Percentiles rank a stretch among this genome's conserved stretches.
Evolutionary conservation across 2,797 vertebrate species (phyloP).

Genomic region (Apodemus agrarius): DNA sequence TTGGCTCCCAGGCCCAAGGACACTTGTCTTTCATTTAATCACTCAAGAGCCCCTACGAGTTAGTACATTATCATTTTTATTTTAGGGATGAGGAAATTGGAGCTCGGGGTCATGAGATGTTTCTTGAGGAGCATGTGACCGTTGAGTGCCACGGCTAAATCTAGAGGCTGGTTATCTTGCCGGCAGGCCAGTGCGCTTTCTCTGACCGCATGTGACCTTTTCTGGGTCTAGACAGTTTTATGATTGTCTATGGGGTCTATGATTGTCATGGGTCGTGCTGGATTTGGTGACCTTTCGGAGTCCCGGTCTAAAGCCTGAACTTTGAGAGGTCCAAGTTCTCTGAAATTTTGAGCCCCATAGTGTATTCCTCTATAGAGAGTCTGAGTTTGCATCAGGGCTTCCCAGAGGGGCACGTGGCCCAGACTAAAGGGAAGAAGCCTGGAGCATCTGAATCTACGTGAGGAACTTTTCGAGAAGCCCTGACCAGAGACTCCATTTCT

Average conservation of each 20-base stretch:
- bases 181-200: neutral
- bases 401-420: neutral
- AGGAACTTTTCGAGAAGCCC: neutral
- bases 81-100: neutral
- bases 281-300: neutral
- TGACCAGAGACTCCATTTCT: slow-evolving; percentile 80
- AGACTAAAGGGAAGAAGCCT: neutral
- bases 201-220: neutral
- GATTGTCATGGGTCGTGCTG: neutral
- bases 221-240: slow-evolving; percentile 1
- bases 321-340: neutral
- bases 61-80: neutral
- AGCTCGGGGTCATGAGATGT: neutral
- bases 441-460: too few relatives aligned
- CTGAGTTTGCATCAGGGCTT: neutral
- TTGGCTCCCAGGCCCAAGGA: neutral
- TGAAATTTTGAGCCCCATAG: neutral
- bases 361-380: neutral
- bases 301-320: neutral
- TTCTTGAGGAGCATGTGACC: neutral
- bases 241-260: neutral
- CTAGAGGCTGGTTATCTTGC: neutral
- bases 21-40: neutral
- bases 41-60: neutral
- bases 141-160: neutral